Conservation (phyloP, 2,113 vertebrate genomes). For the Platichthys stellatus region DNA sequence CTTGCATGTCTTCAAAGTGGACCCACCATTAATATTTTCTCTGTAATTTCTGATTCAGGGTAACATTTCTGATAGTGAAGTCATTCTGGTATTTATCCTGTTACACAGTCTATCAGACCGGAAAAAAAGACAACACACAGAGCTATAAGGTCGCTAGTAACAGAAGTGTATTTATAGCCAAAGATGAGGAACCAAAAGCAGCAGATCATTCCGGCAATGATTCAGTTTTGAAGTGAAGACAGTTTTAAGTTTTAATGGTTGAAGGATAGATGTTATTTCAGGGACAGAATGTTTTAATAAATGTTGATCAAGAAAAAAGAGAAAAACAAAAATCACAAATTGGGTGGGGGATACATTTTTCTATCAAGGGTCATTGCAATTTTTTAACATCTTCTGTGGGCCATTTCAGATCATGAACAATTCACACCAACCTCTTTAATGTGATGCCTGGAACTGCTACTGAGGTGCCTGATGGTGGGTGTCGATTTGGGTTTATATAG, state of each 20-base stretch:
- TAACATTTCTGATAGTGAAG: neutral
- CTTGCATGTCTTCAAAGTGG: neutral
- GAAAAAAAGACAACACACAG: neutral
- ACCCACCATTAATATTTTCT: no score
- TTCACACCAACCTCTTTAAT: no score
- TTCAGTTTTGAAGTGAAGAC: no score
- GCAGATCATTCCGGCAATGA: neutral
- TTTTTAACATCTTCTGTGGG: neutral
- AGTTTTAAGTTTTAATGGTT: no score
- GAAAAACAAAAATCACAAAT: neutral
- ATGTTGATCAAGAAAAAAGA: neutral
- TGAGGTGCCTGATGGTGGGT: no score
- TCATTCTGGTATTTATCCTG: neutral
- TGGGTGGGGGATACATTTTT: neutral
- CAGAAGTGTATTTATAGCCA: neutral
- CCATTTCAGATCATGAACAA: no score
- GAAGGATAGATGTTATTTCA: no score
- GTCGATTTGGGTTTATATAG: no score
- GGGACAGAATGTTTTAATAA: neutral
- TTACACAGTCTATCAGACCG: neutral
- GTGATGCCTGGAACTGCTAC: no score
- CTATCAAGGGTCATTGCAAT: neutral
- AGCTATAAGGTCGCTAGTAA: no score
- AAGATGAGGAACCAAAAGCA: constrained; percentile 35
- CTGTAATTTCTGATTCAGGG: neutral